These are phyloP conservation scores for Tetramorium bicarinatum DNA, from an alignment of 2,888 invertebrate genomes.

Conservation along the genomic window DNA sequence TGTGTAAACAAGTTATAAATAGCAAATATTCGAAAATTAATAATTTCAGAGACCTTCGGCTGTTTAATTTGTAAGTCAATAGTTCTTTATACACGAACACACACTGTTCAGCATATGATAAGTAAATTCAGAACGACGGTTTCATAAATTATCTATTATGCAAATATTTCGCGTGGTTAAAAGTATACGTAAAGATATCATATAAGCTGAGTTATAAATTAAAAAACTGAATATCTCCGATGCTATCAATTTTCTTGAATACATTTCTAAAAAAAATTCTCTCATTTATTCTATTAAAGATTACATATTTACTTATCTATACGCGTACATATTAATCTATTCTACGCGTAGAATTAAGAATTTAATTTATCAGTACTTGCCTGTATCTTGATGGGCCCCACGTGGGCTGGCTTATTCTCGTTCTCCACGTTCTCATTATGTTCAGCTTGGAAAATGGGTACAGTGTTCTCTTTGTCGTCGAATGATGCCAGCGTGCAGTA, in stretches of 20 bases:
- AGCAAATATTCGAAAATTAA: background rate
- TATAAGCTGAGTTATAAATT: background rate
- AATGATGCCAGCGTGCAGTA: conserved; percentile 89
- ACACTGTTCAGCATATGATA: background rate
- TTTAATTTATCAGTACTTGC: conserved; percentile 54
- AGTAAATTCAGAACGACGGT: background rate
- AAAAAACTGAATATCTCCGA: background rate
- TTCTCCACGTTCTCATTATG: conserved; percentile 70
- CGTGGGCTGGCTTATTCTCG: conserved; percentile 72
- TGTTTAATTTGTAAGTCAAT: background rate
- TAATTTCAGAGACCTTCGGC: background rate
- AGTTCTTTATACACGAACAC: background rate
- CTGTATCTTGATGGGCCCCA: conserved; percentile 78
- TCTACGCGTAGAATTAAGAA: background rate
- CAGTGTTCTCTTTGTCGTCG: conserved; percentile 84
- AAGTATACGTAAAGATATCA: background rate
- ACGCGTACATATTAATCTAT: too few relatives aligned
- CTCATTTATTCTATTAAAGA: background rate
- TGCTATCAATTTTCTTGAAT: background rate
- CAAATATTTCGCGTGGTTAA: background rate
- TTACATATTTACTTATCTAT: background rate
- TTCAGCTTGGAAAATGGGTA: conserved; percentile 70
- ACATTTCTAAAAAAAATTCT: background rate
- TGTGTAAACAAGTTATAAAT: background rate
- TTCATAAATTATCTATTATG: background rate